Percentiles rank a stretch among this genome's conserved stretches.
phyloP scores from a whole-genome alignment of 2,888 invertebrate species.

The Thelaira solivaga region DNA sequence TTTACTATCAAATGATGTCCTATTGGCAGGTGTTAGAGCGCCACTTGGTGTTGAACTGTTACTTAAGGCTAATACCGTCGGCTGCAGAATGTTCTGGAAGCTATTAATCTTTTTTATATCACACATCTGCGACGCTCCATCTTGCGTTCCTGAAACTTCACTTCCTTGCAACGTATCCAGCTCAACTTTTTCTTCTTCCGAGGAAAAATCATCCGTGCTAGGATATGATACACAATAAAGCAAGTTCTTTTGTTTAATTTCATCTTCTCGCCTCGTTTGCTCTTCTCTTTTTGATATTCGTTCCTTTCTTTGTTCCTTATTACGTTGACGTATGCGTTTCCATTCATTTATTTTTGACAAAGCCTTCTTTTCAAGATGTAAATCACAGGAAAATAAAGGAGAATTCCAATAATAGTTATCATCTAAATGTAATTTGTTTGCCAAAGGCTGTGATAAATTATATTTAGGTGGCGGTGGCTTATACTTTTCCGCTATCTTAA shows the following conservation, averaged over 20 bases:
- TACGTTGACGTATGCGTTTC: constrained; percentile 81
- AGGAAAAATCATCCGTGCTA: constrained; percentile 81
- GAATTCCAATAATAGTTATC: constrained; percentile 79
- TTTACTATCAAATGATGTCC: constrained; percentile 36
- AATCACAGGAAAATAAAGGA: constrained; percentile 80
- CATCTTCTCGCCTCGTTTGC: constrained; percentile 79
- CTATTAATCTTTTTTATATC: constrained; percentile 59
- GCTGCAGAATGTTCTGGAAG: constrained; percentile 76
- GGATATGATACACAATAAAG: constrained; percentile 81
- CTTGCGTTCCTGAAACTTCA: constrained; percentile 5
- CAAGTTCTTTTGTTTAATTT: constrained; percentile 79
- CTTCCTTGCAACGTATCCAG: constrained; percentile 38
- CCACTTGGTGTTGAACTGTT: constrained; percentile 15
- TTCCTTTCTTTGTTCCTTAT: constrained; percentile 81
- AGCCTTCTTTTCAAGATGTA: constrained; percentile 85
- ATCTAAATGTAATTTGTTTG: constrained; percentile 79
- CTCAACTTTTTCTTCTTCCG: constrained; percentile 70
- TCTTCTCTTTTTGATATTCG: constrained; percentile 81
- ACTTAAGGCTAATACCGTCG: constrained; percentile 70
- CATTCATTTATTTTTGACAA: constrained; percentile 85
- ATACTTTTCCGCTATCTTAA: constrained; percentile 92
- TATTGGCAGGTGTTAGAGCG: constrained; percentile 9
- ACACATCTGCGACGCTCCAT: constrained; percentile 29
- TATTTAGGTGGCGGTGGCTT: constrained; percentile 86
- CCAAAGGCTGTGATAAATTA: constrained; percentile 79